Percentiles rank a stretch among this genome's conserved stretches.
Evolutionary conservation across 2,888 invertebrate genomes (phyloP).

Genomic region (Operophtera brumata): DNA sequence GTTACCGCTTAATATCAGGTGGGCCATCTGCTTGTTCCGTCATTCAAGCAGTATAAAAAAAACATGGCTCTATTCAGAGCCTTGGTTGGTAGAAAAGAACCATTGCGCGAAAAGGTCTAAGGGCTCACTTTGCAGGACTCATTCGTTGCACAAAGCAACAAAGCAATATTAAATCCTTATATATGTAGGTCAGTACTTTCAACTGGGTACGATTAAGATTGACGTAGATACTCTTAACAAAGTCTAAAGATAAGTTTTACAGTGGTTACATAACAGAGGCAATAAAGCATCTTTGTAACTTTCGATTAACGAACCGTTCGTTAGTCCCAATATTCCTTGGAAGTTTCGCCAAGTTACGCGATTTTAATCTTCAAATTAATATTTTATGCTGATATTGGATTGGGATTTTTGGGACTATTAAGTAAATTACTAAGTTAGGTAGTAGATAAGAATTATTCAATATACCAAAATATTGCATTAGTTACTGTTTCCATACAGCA

Average conservation of each 20-base stretch:
- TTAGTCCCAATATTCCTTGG: slow-evolving; percentile 14
- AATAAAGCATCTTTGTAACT: slow-evolving; percentile 2
- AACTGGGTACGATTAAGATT: too few species aligned
- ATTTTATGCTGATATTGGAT: slow-evolving; percentile 49
- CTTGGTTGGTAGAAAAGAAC: too few species aligned
- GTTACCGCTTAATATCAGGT: too few species aligned
- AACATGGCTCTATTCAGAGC: too few species aligned
- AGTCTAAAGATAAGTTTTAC: neutral
- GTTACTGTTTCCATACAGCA: neutral
- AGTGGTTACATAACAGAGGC: neutral
- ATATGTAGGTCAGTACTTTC: too few species aligned
- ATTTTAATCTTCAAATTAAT: slow-evolving; percentile 31
- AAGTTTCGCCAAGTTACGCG: slow-evolving; percentile 15
- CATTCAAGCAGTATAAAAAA: too few species aligned
- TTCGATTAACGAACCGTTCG: slow-evolving; percentile 3
- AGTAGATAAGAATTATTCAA: neutral
- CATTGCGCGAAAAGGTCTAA: too few species aligned
- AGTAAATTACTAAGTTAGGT: neutral
- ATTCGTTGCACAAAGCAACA: too few species aligned
- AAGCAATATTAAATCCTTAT: too few species aligned
- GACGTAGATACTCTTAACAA: too few species aligned
- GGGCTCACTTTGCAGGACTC: too few species aligned
- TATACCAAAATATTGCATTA: neutral
- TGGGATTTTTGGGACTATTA: slow-evolving; percentile 3
- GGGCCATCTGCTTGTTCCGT: too few species aligned